phyloP scores from a whole-genome alignment of 92 coral and sea anemone species.

The Ricordea florida region DNA sequence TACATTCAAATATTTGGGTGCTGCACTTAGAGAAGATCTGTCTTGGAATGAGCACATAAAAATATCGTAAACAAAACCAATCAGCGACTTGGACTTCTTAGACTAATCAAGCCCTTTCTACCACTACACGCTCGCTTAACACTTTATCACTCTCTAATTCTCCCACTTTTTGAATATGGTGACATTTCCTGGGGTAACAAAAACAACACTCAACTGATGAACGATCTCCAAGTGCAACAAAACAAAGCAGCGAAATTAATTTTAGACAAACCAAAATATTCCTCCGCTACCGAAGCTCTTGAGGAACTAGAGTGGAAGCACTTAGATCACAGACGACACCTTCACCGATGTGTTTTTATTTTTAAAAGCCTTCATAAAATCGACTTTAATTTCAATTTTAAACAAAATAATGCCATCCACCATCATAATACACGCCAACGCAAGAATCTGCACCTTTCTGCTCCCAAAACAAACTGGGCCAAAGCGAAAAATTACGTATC shows the following conservation, averaged over 20 bases:
- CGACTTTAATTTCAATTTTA: not conserved
- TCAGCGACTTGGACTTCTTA: not conserved
- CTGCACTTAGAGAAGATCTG: not conserved
- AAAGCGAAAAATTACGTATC: not conserved
- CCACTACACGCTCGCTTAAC: not conserved
- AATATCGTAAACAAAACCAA: not conserved
- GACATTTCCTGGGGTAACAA: not conserved
- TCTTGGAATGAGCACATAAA: not conserved
- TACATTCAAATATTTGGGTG: not conserved
- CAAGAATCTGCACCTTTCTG: too few relatives aligned
- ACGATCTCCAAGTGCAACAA: not conserved
- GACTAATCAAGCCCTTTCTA: not conserved
- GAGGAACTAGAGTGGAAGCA: not conserved
- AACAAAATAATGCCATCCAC: not conserved
- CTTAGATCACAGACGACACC: not conserved
- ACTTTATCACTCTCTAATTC: too few relatives aligned
- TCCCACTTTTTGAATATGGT: not conserved
- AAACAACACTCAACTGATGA: not conserved
- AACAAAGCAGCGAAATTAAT: too few relatives aligned
- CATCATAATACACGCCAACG: too few relatives aligned
- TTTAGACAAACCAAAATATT: too few relatives aligned
- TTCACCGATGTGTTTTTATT: too few relatives aligned
- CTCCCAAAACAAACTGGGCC: slow-evolving; percentile 7
- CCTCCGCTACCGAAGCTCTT: too few relatives aligned
- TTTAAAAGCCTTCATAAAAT: not conserved